Evolutionary conservation across 2,888 invertebrate species (phyloP).

Genomic region (Trachelus tabidus): DNA sequence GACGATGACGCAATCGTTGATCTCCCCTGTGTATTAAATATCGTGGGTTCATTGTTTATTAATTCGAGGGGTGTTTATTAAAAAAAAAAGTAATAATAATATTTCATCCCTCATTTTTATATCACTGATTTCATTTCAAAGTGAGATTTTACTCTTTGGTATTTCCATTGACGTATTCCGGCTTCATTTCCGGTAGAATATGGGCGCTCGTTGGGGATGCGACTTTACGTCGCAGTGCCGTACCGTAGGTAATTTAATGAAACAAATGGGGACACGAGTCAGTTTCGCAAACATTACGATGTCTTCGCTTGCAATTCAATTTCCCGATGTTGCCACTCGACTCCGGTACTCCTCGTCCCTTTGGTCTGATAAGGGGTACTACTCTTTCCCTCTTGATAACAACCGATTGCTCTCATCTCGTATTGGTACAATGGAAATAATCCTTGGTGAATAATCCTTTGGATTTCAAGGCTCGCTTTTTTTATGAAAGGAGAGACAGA

Average conservation of each 20-base stretch:
- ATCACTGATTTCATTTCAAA: background rate
- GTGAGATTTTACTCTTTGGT: background rate
- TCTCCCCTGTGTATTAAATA: background rate
- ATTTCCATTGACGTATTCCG: background rate
- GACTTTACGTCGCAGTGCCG: background rate
- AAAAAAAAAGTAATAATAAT: background rate
- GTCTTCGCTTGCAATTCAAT: constrained; percentile 49
- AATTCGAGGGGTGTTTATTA: background rate
- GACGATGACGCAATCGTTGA: background rate
- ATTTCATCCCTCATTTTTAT: background rate
- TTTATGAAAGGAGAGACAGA: background rate
- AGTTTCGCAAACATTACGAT: background rate
- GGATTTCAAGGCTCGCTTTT: background rate
- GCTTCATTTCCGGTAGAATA: too few relatives aligned
- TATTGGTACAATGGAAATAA: background rate
- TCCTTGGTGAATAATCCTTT: background rate
- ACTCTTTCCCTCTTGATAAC: background rate
- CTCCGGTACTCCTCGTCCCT: background rate
- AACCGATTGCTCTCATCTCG: background rate
- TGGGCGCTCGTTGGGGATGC: too few relatives aligned
- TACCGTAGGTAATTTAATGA: constrained; percentile 36
- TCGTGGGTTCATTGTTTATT: background rate
- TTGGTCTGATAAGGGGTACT: background rate
- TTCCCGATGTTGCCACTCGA: constrained; percentile 41
- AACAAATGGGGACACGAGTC: constrained; percentile 53